Evolutionary conservation across 2,113 vertebrate genomes (phyloP).

Genomic region (Nycticryphes semicollaris): DNA sequence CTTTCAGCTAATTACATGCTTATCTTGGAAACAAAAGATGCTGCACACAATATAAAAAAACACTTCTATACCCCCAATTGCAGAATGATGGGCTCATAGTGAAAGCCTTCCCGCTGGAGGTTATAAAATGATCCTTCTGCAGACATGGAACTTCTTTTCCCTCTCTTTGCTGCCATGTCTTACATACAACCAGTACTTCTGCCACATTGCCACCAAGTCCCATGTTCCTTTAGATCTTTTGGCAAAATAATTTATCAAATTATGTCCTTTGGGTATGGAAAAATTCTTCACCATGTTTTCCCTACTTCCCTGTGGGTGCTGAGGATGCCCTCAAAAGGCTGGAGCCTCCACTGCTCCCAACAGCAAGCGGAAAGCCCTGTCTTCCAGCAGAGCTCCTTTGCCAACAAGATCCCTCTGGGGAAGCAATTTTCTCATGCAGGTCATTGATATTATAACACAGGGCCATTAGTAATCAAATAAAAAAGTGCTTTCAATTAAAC

Average conservation of each 20-base stretch:
- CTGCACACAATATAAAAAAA: background rate
- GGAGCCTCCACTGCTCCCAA: background rate
- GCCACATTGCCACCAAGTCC: background rate
- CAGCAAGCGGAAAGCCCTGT: background rate
- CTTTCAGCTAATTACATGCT: conserved; percentile 8
- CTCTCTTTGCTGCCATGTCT: too few relatives aligned
- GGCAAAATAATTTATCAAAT: background rate
- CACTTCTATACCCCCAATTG: background rate
- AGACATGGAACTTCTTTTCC: background rate
- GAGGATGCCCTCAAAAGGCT: background rate
- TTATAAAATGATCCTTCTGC: background rate
- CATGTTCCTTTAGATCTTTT: background rate
- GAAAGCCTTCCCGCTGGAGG: background rate
- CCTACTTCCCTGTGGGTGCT: background rate
- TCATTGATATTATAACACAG: background rate
- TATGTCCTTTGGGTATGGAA: background rate
- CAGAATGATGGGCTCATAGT: background rate
- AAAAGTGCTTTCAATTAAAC: conserved; percentile 12
- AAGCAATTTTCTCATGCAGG: background rate
- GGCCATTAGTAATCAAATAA: background rate
- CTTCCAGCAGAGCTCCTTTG: background rate
- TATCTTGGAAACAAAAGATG: conserved; percentile 2
- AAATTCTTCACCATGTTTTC: background rate
- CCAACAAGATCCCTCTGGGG: background rate
- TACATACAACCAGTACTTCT: accelerated